Evolutionary conservation across 2,113 vertebrate genomes (phyloP), one percentile per base, ranked within the genome.

Genomic region (Pogona vitticeps): DNA sequence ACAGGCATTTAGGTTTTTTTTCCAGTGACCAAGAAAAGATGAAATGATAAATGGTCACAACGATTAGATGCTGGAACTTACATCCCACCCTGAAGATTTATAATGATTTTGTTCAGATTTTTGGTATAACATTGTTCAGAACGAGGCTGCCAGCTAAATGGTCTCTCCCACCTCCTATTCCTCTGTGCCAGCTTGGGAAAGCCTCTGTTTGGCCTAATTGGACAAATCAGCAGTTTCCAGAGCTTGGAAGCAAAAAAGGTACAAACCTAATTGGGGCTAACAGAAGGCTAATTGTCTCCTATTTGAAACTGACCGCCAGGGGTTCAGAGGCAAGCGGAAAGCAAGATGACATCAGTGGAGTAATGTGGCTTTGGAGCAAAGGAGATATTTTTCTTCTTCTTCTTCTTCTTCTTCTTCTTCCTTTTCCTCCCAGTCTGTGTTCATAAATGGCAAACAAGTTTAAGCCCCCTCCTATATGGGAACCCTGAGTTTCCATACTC

Each of bases 181-280:
- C 80, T 82, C 52, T 68, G 20, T 71, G 42, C 83, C 56, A 76
- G 28, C 21, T 42, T 21, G 20, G 52, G 17, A 21, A 67, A 80
- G 46, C 28, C 73, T 67, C 52, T 40, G 40, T 67, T 67, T 20
- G 10, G 52, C 7, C 2, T 56, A 80, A 56, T 28, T 84, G 76
- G 40, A 23, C 6, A 10, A 17, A 14, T 70, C 86, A 70, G 31
- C 42, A 33, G 26, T 42, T 81, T 3, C 67, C 1, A 85, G 65
- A 14, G 77, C 40, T 76, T 84, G 77, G 76, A 86, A 82, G 33
- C 26, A 42, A 89, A 82, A 88, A 33, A 81, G 23, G 21, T 70
- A 17, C 76, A 71, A 88, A 58, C 21, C 52, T 2, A 10, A 83
- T 75, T 33, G 13, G 82, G 61, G 56, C 82, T 73, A 83, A 83